phyloP scores from a whole-genome alignment of 2,113 vertebrate genomes.

The Lepus timidus region DNA sequence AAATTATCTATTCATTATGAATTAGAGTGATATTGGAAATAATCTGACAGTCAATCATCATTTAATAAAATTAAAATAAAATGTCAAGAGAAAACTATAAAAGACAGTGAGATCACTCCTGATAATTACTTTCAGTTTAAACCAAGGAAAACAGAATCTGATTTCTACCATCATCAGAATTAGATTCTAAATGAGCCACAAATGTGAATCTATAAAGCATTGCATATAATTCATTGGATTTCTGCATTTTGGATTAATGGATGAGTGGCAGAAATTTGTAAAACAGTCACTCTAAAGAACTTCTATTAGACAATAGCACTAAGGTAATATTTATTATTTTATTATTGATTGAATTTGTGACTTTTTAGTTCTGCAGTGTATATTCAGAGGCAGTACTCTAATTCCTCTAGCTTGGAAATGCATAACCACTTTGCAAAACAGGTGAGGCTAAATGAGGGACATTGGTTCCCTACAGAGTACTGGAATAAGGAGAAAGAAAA shows the following conservation, averaged over 20 bases:
- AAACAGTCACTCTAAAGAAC: not conserved
- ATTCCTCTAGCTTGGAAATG: constrained; percentile 26
- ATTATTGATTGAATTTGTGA: constrained; percentile 4
- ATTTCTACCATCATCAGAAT: constrained; percentile 58
- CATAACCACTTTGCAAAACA: constrained; percentile 16
- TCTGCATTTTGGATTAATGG: constrained; percentile 51
- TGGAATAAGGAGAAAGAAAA: not conserved
- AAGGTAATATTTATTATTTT: constrained; percentile 57
- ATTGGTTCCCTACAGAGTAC: not conserved
- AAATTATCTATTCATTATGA: constrained; percentile 64
- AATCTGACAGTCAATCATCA: constrained; percentile 64
- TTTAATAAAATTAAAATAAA: constrained; percentile 71
- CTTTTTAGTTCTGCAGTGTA: constrained; percentile 32
- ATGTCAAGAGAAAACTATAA: constrained; percentile 62
- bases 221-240: constrained; percentile 50
- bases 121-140: constrained; percentile 72
- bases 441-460: not conserved
- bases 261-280: constrained; percentile 27
- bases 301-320: not conserved
- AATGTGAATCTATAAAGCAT: constrained; percentile 34
- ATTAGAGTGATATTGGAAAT: constrained; percentile 65
- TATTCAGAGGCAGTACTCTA: constrained; percentile 24
- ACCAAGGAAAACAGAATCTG: constrained; percentile 42
- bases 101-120: constrained; percentile 50
- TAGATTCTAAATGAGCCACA: constrained; percentile 60